Base-by-base conservation (phyloP, 2,113 vertebrate species). In the Callocephalon fimbriatum region DNA sequence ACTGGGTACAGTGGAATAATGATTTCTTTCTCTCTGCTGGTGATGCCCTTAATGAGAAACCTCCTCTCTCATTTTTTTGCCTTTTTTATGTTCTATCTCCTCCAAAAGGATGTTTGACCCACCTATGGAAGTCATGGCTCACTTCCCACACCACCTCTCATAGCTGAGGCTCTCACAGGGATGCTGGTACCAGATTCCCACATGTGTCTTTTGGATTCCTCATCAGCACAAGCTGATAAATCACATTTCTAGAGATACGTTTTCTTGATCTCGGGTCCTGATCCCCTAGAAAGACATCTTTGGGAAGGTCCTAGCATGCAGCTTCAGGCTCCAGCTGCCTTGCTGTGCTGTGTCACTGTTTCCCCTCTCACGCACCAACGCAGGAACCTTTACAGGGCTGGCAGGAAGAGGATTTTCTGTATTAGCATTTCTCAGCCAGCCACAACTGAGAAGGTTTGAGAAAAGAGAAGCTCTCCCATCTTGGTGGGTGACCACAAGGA, bases 171-270 rank as follows among this genome's bases (percentile, higher is more conserved):
- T 74, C 42, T 77, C 38, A 45, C 11, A 18, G 19, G 50, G 22
- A 40, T 65, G 15, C 25, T 58, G 63, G 21, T 40, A 32, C 23
- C 18, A 40, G 14, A 47, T n/a, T 56, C 8, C 26, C 18, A 13
- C 0, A 0, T 27, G 23, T 53, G 11, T 44, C 2, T 0, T 7
- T 42, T 51, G 20, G 3, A 35, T 85, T 96, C 32, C 13, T 65
- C 38, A 15, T 45, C 59, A 86, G 16, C 15, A 27, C 22, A 74
- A n/a, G 10, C 2, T 44, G 35, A 17, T 19, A 56, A 88, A 82
- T 56, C 6, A 1, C 3, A 8, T 83, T 86, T 73, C 15, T 56
- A 47, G 67, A 17, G 5, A 1, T 31, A 27, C 5, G 13, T 17
- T 45, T 1, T 38, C 42, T 21, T 40, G 12, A 21, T 48, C 2